Conservation (phyloP, 2,888 invertebrate genomes). For the Pseudolycoriella hygida region DNA sequence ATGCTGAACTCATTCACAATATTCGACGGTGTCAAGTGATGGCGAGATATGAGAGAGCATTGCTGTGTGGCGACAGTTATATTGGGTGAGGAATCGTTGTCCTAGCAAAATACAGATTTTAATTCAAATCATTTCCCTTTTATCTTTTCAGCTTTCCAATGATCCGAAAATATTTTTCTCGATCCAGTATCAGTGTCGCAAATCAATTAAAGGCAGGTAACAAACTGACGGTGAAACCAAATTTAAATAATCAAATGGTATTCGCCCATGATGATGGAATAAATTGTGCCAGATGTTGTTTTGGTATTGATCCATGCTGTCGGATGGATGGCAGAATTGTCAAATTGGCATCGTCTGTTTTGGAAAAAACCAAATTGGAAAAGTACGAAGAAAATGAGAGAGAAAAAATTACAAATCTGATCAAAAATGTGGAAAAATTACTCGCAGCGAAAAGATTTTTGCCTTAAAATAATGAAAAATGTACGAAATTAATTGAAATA, state of each 20-base stretch:
- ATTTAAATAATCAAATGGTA: slow-evolving; percentile 39
- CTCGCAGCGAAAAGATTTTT: background rate
- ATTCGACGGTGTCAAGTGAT: slow-evolving; percentile 54
- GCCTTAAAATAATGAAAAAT: too few relatives aligned
- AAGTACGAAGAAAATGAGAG: slow-evolving; percentile 26
- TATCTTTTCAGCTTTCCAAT: background rate
- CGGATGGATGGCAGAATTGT: slow-evolving; percentile 42
- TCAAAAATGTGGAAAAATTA: slow-evolving; percentile 21
- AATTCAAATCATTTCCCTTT: background rate
- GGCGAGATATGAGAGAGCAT: slow-evolving; percentile 53
- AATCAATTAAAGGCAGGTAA: background rate
- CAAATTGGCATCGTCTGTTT: slow-evolving; percentile 34
- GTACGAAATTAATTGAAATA: too few relatives aligned
- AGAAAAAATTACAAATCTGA: slow-evolving; percentile 28
- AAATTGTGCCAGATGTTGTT: background rate
- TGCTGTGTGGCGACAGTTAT: slow-evolving; percentile 33
- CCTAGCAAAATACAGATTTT: background rate
- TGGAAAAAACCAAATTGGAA: slow-evolving; percentile 30
- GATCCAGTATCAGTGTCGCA: background rate
- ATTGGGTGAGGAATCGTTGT: background rate
- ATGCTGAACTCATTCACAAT: slow-evolving; percentile 62
- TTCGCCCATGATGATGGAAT: slow-evolving; percentile 16
- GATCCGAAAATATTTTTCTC: slow-evolving; percentile 1
- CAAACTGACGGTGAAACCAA: slow-evolving; percentile 25
- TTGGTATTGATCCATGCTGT: slow-evolving; percentile 21